phyloP scores from a whole-genome alignment of 2,113 vertebrate species.

The Myrmophylax atrothorax region DNA sequence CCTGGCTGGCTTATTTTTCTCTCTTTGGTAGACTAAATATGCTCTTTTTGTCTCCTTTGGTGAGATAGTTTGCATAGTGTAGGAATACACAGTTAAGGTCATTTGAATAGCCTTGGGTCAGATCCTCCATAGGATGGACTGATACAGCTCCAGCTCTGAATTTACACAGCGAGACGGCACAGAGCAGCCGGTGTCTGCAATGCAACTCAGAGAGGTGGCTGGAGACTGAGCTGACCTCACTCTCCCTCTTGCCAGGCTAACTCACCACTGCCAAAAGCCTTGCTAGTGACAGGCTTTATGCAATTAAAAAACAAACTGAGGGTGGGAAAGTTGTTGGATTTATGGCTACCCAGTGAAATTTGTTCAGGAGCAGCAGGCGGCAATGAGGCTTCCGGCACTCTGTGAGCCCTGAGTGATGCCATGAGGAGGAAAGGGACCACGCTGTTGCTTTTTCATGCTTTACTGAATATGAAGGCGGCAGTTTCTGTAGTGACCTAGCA shows the following conservation, averaged over 20 bases:
- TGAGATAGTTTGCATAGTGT: neutral
- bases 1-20: neutral
- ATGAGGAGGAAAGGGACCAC: fast-evolving
- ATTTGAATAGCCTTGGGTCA: neutral
- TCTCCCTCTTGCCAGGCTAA: neutral
- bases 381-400: neutral
- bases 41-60: neutral
- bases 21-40: slow-evolving; percentile 12
- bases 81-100: neutral
- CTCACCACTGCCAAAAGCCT: neutral
- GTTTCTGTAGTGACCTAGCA: neutral
- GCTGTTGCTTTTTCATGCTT: fast-evolving
- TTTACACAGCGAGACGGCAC: fast-evolving
- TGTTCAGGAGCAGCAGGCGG: neutral
- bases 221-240: neutral
- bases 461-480: neutral
- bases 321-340: neutral
- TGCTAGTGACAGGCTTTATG: neutral
- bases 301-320: neutral
- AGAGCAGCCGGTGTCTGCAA: fast-evolving
- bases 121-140: neutral
- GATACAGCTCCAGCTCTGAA: neutral
- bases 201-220: fast-evolving
- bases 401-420: neutral
- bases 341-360: neutral